Percentiles rank a stretch among this genome's conserved stretches.
These are phyloP conservation scores for Galbula dea DNA, from an alignment of 2,113 vertebrate genomes.

Conservation along the genomic window DNA sequence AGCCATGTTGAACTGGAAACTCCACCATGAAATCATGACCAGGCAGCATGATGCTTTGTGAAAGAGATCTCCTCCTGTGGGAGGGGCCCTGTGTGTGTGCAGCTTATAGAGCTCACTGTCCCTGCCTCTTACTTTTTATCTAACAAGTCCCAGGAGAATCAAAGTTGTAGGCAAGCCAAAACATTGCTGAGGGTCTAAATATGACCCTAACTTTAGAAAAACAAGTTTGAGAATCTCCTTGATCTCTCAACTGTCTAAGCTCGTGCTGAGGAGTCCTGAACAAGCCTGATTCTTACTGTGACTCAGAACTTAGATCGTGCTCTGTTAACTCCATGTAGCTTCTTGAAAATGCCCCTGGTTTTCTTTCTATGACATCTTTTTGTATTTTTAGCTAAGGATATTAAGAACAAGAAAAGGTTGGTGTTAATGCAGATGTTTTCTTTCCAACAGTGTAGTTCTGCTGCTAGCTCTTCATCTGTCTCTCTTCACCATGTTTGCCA, in stretches of 20 bases:
- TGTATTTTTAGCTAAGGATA: neutral
- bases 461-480: slow-evolving; percentile 87
- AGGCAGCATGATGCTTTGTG: neutral
- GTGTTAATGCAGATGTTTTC: neutral
- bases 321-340: neutral
- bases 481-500: slow-evolving; percentile 92
- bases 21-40: neutral
- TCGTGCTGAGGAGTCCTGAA: neutral
- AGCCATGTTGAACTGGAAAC: neutral
- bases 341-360: neutral
- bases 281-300: neutral
- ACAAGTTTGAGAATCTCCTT: neutral
- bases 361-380: neutral
- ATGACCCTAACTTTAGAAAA: neutral
- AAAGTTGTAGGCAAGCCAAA: neutral
- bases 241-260: neutral
- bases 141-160: neutral
- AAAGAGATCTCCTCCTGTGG: neutral
- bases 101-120: neutral
- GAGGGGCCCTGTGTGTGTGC: rapidly evolving
- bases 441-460: slow-evolving; percentile 81
- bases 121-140: neutral
- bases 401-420: neutral
- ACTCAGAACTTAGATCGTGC: neutral
- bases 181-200: neutral